Base-by-base conservation (phyloP, 2,888 invertebrate species). In the Sepioteuthis lessoniana region DNA sequence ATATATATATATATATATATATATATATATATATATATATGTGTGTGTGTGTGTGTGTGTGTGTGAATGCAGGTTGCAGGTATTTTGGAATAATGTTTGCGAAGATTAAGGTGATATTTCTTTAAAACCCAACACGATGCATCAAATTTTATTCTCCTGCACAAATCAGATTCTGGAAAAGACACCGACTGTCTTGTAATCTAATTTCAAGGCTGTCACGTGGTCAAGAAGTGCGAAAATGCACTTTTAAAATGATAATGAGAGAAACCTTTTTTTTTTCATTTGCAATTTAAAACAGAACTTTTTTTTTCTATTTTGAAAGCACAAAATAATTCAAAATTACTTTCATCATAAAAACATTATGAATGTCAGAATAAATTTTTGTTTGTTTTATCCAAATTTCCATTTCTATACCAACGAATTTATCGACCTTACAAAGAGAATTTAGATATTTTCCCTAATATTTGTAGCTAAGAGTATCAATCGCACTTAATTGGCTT, bases 1-100 rank as follows among this genome's bases (percentile, higher is more conserved):
- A 90, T 90, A 90, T 90, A 90, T 90, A 90, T 90, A 90, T 90
- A 90, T 35, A 90, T 90, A 90, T 90, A 35, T 90, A 90, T 90
- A 90, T 90, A 90, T 90, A 90, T 90, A n/a, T 35, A 90, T 90
- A 90, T 90, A 35, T 35, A 13, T n/a, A 8, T 35, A 37, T 35
- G 25, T 90, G 25, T 90, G 31, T 90, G 21, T 10, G 16, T 35
- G 35, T 35, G 31, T 90, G 31, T 90, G 2, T 91, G 21, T 91
- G 38, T 91, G 13, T 91, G n/a, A 38, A 28, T 91, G 37, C 38
- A 38, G 19, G 42, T 91, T 91, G 42, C 16, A 38, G 0, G 31
- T 91, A 28, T 91, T n/a, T 38, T 37, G 91, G 0, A 21, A 3
- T 2, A 8, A 38, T 38, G 10, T 37, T 37, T 37, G 38, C 25